Evolutionary conservation across 2,113 vertebrate species (phyloP), one percentile per base, ranked within the genome.

Genomic region (Panthera tigris): DNA sequence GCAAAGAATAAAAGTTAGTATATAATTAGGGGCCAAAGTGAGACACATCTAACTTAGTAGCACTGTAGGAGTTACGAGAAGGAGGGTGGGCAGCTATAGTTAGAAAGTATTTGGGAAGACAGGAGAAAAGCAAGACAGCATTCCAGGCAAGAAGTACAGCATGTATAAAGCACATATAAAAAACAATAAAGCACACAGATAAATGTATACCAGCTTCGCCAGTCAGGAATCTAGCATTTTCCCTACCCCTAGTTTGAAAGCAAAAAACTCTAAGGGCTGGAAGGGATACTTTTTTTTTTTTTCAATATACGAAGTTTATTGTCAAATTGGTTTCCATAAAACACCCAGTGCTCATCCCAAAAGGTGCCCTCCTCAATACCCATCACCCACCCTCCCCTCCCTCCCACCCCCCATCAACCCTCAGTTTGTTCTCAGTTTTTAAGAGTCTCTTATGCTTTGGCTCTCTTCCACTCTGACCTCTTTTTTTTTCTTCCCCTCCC

Each of bases 121-220:
- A 97, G 27, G 27, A 90, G 33, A 45, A 33, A 92, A 91, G 39
- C 21, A 84, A 76, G 16, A 74, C 2, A 33, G 3, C 23, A 57
- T 57, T 86, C 25, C 45, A 84, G 25, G 85, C 18, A 79, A 91
- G 63, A 66, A 33, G 13, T 82, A 73, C 1, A 71, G 10, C 21
- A 52, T 65, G 39, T 69, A 74, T 36, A 96, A 92, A 82, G 7
- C 48, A 86, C 16, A 27, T 45, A 55, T 13, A 89, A 95, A 45
- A 39, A 78, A 92, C 27, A 94, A 86, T 33, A 93, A 85, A 95
- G 61, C 31, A 87, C 29, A 93, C 15, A 61, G 45, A 86, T n/a
- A 91, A 92, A 29, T 89, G 6, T 11, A 65, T 86, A 63, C 9
- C 13, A 66, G 23, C 76, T 33, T 83, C 36, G 63, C 7, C 31